phyloP scores from a whole-genome alignment of 2,797 vertebrate genomes.

The Diplodus sargus region DNA sequence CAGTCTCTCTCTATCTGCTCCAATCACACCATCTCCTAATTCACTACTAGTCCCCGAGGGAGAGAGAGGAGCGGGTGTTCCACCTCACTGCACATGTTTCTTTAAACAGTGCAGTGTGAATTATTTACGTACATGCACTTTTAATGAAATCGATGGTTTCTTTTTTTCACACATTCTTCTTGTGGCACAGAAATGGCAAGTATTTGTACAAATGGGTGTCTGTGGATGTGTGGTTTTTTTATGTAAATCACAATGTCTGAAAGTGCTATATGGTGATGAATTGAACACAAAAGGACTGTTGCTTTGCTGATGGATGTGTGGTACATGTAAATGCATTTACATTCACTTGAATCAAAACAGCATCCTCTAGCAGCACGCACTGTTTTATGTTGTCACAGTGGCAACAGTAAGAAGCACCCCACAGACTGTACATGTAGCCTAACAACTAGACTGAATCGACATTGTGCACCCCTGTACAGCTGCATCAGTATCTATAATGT shows the following conservation, averaged over 20 bases:
- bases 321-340: not conserved
- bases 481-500: not conserved
- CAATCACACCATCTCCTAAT: constrained; percentile 74
- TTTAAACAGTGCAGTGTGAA: constrained; percentile 17
- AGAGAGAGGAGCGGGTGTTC: constrained; percentile 1
- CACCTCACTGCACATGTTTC: constrained; percentile 24
- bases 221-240: not conserved
- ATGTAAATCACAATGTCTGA: constrained; percentile 2
- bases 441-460: not conserved
- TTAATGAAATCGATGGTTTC: constrained; percentile 1
- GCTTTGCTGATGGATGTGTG: constrained; percentile 1
- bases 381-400: not conserved
- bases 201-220: not conserved
- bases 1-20: constrained; percentile 65
- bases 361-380: not conserved
- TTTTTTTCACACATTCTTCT: constrained; percentile 1
- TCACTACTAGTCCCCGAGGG: constrained; percentile 56
- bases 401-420: not conserved
- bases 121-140: constrained; percentile 18
- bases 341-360: not conserved
- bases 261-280: constrained; percentile 5
- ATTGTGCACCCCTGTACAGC: not conserved
- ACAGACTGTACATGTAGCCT: too few species aligned
- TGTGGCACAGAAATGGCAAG: not conserved
- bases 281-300: not conserved